Base-by-base conservation (phyloP, 1,140 invertebrate genomes). In the Euura saliciscinereae region DNA sequence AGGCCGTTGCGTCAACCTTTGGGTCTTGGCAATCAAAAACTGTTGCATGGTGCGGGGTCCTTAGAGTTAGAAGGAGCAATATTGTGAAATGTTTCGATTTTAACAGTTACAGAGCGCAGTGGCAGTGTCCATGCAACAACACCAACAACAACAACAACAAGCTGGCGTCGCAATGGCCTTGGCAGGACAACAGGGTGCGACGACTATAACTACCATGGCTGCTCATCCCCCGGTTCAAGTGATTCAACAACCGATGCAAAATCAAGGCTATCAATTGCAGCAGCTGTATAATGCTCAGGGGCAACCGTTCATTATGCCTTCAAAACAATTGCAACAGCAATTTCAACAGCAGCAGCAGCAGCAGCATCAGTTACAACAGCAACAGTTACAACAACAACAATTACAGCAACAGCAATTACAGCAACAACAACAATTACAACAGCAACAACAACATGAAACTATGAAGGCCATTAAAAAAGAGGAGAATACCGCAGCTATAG, bases 231-330 rank as follows among this genome's bases (percentile, higher is more conserved):
- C 28, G 43, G 84, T 91, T 43, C 93, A 94, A 83, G 90, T 94
- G 13, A 93, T 94, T 73, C 93, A 94, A 80, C 93, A 94, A 75
- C 91, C 92, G 3, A 79, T 93, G 69, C 92, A 93, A 77, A 91
- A 91, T 84, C 89, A 88, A 74, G 87, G 91, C 1, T 93, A 94
- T 79, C 82, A 59, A n/a, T 59, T 94, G 67, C 91, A 92, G 75
- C 92, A 93, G 80, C 86, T 95, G 51, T 91, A 94, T 79, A 93
- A 93, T 80, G 84, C 91, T 10, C 92, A 92, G 77, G 91, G 91
- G 1, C 85, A 89, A 5, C 90, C 91, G 70, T 82, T 93, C 28
- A 82, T 94, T 13, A 92, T 94, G 89, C 92, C 93, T 0, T 89
- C 92, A 2, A 85, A 83, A 88, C 74, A 73, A 45, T 85, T 79